phyloP scores from a whole-genome alignment of 2,888 invertebrate species.

The Chrysolina haemoptera region DNA sequence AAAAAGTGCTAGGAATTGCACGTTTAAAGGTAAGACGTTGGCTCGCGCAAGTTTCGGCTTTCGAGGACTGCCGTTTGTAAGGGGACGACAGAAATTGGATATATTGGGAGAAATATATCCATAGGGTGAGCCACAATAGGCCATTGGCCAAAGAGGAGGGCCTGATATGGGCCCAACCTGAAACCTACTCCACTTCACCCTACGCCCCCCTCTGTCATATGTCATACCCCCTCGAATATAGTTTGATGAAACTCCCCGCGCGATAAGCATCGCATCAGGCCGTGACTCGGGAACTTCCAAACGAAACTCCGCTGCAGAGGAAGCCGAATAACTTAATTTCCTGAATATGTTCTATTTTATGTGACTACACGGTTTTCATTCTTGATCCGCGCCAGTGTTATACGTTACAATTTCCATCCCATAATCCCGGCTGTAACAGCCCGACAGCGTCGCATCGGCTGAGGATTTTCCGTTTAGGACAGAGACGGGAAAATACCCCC shows the following conservation, averaged over 20 bases:
- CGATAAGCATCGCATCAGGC: constrained; percentile 34
- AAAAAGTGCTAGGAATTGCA: no score
- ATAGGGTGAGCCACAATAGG: no score
- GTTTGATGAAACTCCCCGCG: constrained; percentile 13
- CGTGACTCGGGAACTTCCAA: constrained; percentile 32
- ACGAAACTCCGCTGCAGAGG: constrained; percentile 36
- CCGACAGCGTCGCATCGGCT: constrained; percentile 5
- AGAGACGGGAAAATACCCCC: not conserved
- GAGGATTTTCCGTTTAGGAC: not conserved
- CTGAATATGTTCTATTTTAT: constrained; percentile 41
- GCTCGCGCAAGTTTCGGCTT: no score
- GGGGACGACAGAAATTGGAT: no score
- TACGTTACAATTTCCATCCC: constrained; percentile 32
- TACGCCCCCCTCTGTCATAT: not conserved
- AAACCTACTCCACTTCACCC: no score
- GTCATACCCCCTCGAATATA: constrained; percentile 7
- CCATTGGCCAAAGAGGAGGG: no score
- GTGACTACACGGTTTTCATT: constrained; percentile 33
- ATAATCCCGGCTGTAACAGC: not conserved
- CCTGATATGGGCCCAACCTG: no score
- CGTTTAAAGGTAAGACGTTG: no score
- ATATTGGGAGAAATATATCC: no score
- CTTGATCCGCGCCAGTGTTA: constrained; percentile 28
- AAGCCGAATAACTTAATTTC: constrained; percentile 42
- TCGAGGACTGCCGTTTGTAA: no score